These are phyloP conservation scores for Sepioteuthis lessoniana DNA, from an alignment of 2,888 invertebrate species.

Conservation along the genomic window DNA sequence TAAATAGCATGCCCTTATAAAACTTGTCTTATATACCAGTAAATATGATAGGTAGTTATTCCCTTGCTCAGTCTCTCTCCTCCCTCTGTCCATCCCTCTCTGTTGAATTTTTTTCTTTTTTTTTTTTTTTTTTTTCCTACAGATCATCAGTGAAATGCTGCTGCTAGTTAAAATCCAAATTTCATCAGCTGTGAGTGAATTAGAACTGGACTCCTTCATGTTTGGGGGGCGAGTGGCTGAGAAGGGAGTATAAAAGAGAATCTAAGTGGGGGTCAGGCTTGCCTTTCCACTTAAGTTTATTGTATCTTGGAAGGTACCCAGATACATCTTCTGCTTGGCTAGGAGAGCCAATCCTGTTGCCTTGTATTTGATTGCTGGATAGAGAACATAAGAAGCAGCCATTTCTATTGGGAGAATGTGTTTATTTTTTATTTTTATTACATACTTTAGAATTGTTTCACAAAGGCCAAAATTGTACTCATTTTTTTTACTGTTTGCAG, in stretches of 20 bases:
- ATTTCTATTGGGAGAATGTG: neutral
- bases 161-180: neutral
- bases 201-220: neutral
- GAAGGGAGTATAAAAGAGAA: neutral
- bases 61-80: neutral
- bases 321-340: slow-evolving; percentile 3
- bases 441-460: neutral
- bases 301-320: slow-evolving; percentile 33
- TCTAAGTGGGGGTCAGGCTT: slow-evolving; percentile 33
- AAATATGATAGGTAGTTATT: too few relatives aligned
- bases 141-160: neutral
- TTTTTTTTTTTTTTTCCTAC: neutral
- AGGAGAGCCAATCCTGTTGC: neutral
- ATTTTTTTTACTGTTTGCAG: too few relatives aligned
- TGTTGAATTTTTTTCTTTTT: neutral
- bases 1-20: too few relatives aligned
- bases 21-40: too few relatives aligned
- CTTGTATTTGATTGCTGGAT: neutral
- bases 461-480: neutral
- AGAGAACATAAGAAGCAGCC: neutral
- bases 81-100: neutral
- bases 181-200: slow-evolving; percentile 20
- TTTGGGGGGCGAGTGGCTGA: neutral
- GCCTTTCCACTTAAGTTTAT: slow-evolving; percentile 16
- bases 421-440: neutral